Percentiles rank a stretch among this genome's conserved stretches.
phyloP scores from a whole-genome alignment of 2,888 invertebrate species.

The Agriotes lineatus region DNA sequence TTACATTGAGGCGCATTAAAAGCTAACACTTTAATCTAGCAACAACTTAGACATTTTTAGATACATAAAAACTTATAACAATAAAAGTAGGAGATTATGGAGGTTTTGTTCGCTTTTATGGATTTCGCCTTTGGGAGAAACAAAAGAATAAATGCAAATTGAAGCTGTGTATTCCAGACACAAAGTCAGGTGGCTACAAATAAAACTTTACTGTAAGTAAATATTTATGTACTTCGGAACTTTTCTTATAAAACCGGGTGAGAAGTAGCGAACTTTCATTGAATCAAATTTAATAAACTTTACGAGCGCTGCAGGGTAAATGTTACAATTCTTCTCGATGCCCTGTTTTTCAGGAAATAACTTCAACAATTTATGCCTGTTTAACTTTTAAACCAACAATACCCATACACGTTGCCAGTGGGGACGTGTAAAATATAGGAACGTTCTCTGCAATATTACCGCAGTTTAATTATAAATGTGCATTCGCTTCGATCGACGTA shows the following conservation, averaged over 20 bases:
- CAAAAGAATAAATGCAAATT: constrained; percentile 26
- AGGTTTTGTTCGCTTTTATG: background rate
- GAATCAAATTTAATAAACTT: constrained; percentile 42
- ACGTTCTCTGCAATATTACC: background rate
- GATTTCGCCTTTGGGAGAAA: background rate
- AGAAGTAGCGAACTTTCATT: constrained; percentile 37
- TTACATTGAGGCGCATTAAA: too few species aligned
- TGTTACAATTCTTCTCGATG: constrained; percentile 15
- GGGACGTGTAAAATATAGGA: background rate
- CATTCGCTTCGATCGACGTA: background rate
- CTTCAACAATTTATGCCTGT: background rate
- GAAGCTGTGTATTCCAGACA: constrained; percentile 21
- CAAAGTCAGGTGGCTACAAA: constrained; percentile 33
- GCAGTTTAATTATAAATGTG: background rate
- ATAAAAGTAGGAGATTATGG: too few species aligned
- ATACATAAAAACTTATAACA: too few species aligned
- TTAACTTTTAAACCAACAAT: constrained; percentile 5
- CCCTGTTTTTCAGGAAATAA: constrained; percentile 10
- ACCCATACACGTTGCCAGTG: background rate
- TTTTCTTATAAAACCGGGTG: constrained; percentile 38
- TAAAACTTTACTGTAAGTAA: constrained; percentile 36
- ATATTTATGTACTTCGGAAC: constrained; percentile 41
- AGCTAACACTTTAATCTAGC: too few species aligned
- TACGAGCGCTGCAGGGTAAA: constrained; percentile 25
- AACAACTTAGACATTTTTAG: too few species aligned